Evolutionary conservation across 2,888 invertebrate species (phyloP).

Genomic region (Leptopilina myrica): DNA sequence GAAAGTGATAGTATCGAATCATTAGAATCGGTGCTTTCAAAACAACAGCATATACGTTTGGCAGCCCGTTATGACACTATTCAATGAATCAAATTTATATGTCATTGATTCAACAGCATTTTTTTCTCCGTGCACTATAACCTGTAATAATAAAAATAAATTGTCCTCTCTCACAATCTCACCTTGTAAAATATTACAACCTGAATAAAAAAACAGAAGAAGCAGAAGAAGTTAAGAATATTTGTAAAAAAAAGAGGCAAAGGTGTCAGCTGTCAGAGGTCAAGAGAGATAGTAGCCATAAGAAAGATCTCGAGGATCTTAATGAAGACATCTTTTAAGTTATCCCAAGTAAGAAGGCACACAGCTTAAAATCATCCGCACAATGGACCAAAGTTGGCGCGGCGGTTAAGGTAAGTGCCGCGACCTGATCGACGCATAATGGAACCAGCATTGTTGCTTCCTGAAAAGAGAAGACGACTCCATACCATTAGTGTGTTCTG

Average conservation of each 20-base stretch:
- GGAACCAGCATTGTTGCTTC: slow-evolving; percentile 50
- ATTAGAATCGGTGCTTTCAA: too few relatives aligned
- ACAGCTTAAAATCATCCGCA: slow-evolving; percentile 63
- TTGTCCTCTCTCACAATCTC: too few relatives aligned
- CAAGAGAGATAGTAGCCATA: slow-evolving; percentile 18
- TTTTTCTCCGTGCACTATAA: too few relatives aligned
- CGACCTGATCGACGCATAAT: slow-evolving; percentile 51
- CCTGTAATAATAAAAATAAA: too few relatives aligned
- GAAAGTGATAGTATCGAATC: too few relatives aligned
- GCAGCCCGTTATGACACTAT: too few relatives aligned
- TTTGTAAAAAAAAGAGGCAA: neutral
- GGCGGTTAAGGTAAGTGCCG: slow-evolving; percentile 58
- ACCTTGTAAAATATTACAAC: neutral
- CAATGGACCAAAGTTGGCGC: slow-evolving; percentile 68
- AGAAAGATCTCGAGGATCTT: slow-evolving; percentile 46
- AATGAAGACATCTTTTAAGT: slow-evolving; percentile 61
- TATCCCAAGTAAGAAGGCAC: slow-evolving; percentile 47
- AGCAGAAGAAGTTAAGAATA: neutral
- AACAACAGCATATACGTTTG: too few relatives aligned
- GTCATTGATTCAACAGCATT: too few relatives aligned
- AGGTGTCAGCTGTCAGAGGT: slow-evolving; percentile 22
- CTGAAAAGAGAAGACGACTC: slow-evolving; percentile 50
- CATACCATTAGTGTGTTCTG: slow-evolving; percentile 19
- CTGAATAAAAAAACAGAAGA: neutral
- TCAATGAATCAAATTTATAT: too few relatives aligned